These are phyloP conservation scores for Catharus fuscescens DNA, from an alignment of 2,113 vertebrate species.

Conservation along the genomic window DNA sequence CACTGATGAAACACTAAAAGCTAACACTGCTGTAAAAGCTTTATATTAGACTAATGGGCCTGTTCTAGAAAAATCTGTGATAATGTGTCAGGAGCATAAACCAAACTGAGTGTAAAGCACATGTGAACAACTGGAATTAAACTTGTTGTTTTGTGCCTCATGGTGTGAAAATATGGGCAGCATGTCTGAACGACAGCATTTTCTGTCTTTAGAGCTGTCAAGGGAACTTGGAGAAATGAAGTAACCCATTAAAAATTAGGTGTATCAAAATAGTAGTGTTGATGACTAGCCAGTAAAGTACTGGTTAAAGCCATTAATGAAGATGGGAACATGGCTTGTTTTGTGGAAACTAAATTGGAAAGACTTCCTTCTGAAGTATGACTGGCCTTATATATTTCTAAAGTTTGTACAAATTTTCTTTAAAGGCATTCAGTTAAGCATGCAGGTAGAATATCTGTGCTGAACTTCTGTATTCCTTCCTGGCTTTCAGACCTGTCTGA, in stretches of 20 bases:
- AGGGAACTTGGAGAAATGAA: background rate
- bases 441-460: background rate
- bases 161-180: background rate
- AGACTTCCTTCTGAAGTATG: background rate
- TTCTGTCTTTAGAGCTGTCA: background rate
- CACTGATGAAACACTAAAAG: background rate
- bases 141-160: background rate
- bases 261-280: background rate
- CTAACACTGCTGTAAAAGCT: background rate
- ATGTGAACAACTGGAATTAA: background rate
- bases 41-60: background rate
- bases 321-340: background rate
- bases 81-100: background rate
- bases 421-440: background rate
- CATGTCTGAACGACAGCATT: background rate
- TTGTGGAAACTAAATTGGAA: background rate
- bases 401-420: background rate
- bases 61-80: background rate
- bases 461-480: background rate
- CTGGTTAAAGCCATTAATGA: background rate
- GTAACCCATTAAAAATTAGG: background rate
- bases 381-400: background rate
- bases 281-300: background rate
- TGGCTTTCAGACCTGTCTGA: background rate
- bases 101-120: background rate